These are phyloP conservation scores for Megalonaias nervosa DNA, from an alignment of 1,140 invertebrate species.

Conservation along the genomic window DNA sequence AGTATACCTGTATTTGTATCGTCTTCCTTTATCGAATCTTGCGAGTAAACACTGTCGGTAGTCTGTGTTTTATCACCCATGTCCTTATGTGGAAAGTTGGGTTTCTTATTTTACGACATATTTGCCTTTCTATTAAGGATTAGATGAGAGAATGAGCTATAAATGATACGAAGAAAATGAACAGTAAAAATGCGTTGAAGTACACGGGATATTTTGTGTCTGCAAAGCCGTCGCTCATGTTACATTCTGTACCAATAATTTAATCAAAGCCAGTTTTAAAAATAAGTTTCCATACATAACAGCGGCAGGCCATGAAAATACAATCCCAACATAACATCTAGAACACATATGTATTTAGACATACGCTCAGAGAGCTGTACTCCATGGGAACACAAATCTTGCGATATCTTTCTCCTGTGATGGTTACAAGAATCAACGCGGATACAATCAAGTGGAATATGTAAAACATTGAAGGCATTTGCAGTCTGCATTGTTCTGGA, in stretches of 20 bases:
- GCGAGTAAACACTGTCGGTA: neutral
- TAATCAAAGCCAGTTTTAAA: constrained; percentile 17
- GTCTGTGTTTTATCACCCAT: neutral
- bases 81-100: neutral
- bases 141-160: constrained; percentile 7
- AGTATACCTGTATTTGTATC: neutral
- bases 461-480: constrained; percentile 20
- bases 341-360: constrained; percentile 21
- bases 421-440: constrained; percentile 15
- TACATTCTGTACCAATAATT: constrained; percentile 19
- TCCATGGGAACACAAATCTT: constrained; percentile 22
- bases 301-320: constrained; percentile 13
- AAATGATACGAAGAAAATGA: constrained; percentile 8
- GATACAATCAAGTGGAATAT: constrained; percentile 17
- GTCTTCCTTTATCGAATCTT: neutral
- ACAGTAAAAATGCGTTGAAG: constrained; percentile 7
- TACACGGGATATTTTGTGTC: neutral
- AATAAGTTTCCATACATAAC: constrained; percentile 16
- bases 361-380: constrained; percentile 9
- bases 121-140: constrained; percentile 7
- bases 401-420: constrained; percentile 17
- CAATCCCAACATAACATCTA: constrained; percentile 3
- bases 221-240: neutral
- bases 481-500: neutral
- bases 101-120: constrained; percentile 12